Percentiles rank a stretch among this genome's conserved stretches.
phyloP scores from a whole-genome alignment of 2,113 vertebrate species.

The Verasper variegatus region DNA sequence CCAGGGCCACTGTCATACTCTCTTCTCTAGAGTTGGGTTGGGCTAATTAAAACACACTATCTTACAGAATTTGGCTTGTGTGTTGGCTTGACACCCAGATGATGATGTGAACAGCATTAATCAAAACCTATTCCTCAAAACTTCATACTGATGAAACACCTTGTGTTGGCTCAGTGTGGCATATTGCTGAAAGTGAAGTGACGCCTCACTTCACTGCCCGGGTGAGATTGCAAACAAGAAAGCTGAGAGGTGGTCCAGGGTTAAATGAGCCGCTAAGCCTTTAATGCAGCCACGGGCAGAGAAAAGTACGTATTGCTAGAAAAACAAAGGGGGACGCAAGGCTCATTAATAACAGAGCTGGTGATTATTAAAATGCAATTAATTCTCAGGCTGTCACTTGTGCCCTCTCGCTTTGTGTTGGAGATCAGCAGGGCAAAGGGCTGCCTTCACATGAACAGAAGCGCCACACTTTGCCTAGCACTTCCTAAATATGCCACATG shows the following conservation, averaged over 20 bases:
- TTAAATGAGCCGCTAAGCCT: conserved; percentile 56
- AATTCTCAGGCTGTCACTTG: conserved; percentile 42
- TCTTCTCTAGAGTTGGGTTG: background rate
- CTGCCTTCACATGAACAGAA: conserved; percentile 26
- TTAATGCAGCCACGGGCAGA: conserved; percentile 32
- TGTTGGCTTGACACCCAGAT: background rate
- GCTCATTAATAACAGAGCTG: conserved; percentile 51
- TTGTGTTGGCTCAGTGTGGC: background rate
- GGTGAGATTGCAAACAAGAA: conserved; percentile 35
- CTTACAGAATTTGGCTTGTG: background rate
- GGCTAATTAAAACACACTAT: background rate
- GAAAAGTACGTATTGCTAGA: conserved; percentile 17
- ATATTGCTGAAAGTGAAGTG: conserved; percentile 9
- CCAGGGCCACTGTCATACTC: background rate
- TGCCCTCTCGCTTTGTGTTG: conserved; percentile 39
- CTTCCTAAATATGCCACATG: background rate
- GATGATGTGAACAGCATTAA: background rate
- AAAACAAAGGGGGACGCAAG: conserved; percentile 21
- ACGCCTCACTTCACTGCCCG: conserved; percentile 16
- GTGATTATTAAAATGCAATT: conserved; percentile 64
- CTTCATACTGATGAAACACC: conserved; percentile 16
- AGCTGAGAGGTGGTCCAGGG: conserved; percentile 8
- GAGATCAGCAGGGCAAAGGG: conserved; percentile 31
- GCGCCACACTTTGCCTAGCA: background rate
- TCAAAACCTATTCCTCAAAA: background rate